Conservation (phyloP, 2,888 invertebrate species). For the Drosophila peninsularis region DNA sequence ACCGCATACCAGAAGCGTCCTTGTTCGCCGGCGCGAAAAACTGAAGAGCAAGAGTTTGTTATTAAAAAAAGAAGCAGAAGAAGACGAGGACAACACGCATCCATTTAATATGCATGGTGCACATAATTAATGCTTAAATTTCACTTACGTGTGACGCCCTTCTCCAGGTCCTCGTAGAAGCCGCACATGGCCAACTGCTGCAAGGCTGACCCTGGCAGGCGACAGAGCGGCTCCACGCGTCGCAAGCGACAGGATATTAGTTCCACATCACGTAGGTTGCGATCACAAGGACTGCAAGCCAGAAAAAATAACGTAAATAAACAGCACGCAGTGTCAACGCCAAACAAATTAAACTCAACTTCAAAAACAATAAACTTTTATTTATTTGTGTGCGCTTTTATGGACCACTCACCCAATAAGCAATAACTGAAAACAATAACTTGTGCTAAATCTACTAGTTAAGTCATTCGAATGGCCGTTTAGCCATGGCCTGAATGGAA, state of each 20-base stretch:
- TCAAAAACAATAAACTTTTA: constrained; percentile 3
- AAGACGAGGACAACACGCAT: not conserved
- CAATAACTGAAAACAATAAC: constrained; percentile 2
- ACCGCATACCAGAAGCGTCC: constrained; percentile 93
- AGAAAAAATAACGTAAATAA: not conserved
- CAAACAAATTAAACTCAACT: constrained; percentile 6
- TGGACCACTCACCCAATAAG: not conserved
- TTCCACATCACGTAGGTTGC: constrained; percentile 90
- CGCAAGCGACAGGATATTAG: constrained; percentile 89
- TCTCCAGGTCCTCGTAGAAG: constrained; percentile 91
- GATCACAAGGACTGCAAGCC: constrained; percentile 88
- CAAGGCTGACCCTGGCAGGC: constrained; percentile 88
- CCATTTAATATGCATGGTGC: constrained; percentile 1
- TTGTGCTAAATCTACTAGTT: not conserved
- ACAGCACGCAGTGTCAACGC: not conserved
- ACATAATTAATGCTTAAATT: constrained; percentile 41
- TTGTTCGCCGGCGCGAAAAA: constrained; percentile 91
- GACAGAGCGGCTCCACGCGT: constrained; percentile 87
- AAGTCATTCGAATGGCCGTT: not conserved
- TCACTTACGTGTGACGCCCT: constrained; percentile 90
- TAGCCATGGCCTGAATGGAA: not conserved
- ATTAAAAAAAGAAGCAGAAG: not conserved
- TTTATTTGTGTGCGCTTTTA: constrained; percentile 1
- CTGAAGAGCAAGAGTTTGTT: constrained; percentile 83
- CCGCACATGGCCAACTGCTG: constrained; percentile 91